These are phyloP conservation scores for Sinosuthora webbiana DNA, from an alignment of 2,113 vertebrate genomes.

Conservation along the genomic window DNA sequence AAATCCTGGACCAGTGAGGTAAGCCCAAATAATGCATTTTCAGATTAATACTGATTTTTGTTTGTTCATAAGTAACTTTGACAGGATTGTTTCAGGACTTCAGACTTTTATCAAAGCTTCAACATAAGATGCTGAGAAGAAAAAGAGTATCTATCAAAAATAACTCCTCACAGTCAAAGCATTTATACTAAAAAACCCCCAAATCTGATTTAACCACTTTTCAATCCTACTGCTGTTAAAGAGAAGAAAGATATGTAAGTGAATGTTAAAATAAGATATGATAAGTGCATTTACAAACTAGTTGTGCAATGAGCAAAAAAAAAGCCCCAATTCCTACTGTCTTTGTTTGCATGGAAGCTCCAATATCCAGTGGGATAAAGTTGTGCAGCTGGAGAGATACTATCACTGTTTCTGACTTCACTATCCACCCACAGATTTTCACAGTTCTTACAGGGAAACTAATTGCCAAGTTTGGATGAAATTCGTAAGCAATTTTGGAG, in stretches of 20 bases:
- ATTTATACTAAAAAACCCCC: fast-evolving
- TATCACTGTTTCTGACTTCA: not conserved
- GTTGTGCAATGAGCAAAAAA: not conserved
- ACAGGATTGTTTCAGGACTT: not conserved
- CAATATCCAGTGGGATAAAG: not conserved
- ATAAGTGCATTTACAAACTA: not conserved
- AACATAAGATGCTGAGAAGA: not conserved
- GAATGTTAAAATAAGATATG: not conserved
- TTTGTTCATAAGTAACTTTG: not conserved
- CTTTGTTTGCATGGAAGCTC: not conserved
- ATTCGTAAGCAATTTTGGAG: not conserved
- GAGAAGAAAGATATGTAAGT: not conserved
- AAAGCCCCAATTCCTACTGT: not conserved
- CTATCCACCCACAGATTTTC: not conserved
- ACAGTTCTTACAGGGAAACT: not conserved
- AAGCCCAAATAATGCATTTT: not conserved
- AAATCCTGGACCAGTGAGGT: not conserved
- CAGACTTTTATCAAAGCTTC: not conserved
- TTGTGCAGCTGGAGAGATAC: not conserved
- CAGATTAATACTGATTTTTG: not conserved
- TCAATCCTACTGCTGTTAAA: not conserved
- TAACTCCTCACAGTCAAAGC: not conserved
- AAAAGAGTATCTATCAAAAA: not conserved
- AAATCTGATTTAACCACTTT: not conserved
- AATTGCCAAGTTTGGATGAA: not conserved